These are phyloP conservation scores for Reinhardtius hippoglossoides DNA, from an alignment of 2,113 vertebrate species.

Conservation along the genomic window DNA sequence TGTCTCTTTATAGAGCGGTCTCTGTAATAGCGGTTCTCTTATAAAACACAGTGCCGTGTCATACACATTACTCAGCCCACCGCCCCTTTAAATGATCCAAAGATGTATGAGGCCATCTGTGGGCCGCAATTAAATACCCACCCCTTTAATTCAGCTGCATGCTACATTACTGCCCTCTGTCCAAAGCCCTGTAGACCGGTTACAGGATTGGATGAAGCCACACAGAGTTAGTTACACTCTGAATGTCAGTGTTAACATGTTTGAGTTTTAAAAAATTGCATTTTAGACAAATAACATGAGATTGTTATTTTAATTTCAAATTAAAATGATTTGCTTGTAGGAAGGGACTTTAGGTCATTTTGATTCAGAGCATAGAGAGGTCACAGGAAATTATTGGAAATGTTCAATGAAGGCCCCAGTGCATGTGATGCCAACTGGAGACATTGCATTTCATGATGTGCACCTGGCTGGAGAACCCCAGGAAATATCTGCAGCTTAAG, in stretches of 20 bases:
- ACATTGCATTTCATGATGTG: too few relatives aligned
- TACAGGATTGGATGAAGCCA: conserved; percentile 27
- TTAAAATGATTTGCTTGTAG: too few relatives aligned
- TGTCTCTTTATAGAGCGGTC: conserved; percentile 71
- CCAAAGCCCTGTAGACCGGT: conserved; percentile 55
- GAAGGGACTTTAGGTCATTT: too few relatives aligned
- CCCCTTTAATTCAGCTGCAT: conserved; percentile 77
- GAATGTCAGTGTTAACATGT: not conserved
- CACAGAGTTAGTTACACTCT: conserved; percentile 5
- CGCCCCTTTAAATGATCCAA: conserved; percentile 78
- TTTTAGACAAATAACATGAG: not conserved
- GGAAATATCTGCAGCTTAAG: too few relatives aligned
- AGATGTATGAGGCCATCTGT: conserved; percentile 78
- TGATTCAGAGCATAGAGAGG: too few relatives aligned
- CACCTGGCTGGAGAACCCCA: too few relatives aligned
- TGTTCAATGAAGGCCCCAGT: too few relatives aligned
- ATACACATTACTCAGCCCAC: conserved; percentile 76
- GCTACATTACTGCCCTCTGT: conserved; percentile 71
- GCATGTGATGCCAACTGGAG: too few relatives aligned
- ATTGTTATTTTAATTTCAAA: too few relatives aligned
- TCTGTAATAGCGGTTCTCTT: conserved; percentile 72
- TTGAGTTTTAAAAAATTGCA: not conserved
- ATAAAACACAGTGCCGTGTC: conserved; percentile 76
- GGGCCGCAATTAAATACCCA: conserved; percentile 76
- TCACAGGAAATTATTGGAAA: too few relatives aligned